Evolutionary conservation across 2,797 vertebrate species (phyloP).

Genomic region (Diceros bicornis): DNA sequence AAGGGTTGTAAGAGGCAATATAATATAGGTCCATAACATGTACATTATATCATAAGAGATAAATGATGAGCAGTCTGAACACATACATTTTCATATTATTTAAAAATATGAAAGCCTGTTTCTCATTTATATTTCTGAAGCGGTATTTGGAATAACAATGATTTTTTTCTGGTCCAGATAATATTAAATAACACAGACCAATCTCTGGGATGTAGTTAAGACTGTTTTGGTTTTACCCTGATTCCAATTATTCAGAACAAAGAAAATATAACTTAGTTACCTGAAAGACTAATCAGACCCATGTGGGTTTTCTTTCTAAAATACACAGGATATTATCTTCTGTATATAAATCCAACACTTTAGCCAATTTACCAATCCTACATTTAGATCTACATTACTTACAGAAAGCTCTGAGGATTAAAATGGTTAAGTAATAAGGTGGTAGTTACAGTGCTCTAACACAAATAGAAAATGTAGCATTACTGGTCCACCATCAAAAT

Average conservation of each 20-base stretch:
- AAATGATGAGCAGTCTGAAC: conserved; percentile 33
- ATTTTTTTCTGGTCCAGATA: neutral
- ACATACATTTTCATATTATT: conserved; percentile 68
- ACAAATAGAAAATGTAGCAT: neutral
- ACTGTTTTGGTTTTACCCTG: conserved; percentile 52
- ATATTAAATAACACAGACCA: conserved; percentile 65
- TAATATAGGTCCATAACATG: neutral
- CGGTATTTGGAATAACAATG: conserved; percentile 51
- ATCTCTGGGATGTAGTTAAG: conserved; percentile 30
- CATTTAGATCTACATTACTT: conserved; percentile 32
- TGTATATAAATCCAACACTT: neutral
- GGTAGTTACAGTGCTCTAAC: neutral
- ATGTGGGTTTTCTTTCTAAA: conserved; percentile 59
- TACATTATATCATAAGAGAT: conserved; percentile 14
- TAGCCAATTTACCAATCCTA: neutral
- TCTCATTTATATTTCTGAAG: conserved; percentile 71
- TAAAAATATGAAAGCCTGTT: conserved; percentile 69
- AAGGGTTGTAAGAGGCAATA: neutral
- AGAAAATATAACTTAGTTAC: conserved; percentile 64
- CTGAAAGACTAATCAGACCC: conserved; percentile 52
- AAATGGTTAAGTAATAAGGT: neutral
- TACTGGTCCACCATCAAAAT: conserved; percentile 79
- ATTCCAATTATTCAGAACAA: conserved; percentile 64
- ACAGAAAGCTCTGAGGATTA: conserved; percentile 22
- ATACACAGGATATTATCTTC: conserved; percentile 34